These are phyloP conservation scores for Cotesia chilonis DNA, from an alignment of 1,140 invertebrate species.

Conservation along the genomic window DNA sequence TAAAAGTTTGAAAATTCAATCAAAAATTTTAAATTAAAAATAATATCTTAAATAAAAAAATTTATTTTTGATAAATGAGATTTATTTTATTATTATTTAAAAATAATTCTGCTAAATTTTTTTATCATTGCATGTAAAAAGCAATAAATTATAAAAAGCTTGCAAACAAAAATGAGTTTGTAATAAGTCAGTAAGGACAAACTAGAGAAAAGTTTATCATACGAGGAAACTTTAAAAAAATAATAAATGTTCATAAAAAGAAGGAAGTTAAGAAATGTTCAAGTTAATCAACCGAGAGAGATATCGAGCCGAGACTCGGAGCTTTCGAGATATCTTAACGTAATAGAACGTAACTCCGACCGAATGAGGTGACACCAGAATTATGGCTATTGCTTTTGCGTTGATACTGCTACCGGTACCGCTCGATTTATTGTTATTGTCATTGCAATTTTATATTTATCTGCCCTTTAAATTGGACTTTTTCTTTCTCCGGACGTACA, in stretches of 20 bases:
- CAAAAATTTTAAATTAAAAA: no score
- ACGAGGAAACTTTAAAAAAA: background rate
- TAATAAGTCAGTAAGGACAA: background rate
- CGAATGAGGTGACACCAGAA: conserved; percentile 27
- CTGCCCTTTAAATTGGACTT: background rate
- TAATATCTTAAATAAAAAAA: no score
- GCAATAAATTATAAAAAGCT: background rate
- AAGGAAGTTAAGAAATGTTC: background rate
- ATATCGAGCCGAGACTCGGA: conserved; percentile 44
- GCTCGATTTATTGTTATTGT: background rate
- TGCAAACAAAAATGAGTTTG: background rate
- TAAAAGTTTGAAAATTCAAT: no score
- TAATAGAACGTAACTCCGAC: conserved; percentile 18
- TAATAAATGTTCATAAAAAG: no score
- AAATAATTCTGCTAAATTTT: no score
- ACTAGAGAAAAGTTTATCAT: background rate
- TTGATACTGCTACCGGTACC: background rate
- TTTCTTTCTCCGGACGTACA: no score
- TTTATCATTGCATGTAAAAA: no score
- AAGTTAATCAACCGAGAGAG: conserved; percentile 54
- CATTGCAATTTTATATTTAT: background rate
- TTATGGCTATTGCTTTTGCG: background rate
- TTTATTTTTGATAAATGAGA: no score
- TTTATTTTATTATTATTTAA: no score
- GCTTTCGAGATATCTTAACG: conserved; percentile 38